A percentile compares a stretch with the other conserved stretches of the same genome.
phyloP scores from a whole-genome alignment of 2,797 vertebrate species.

The Vespertilio murinus region DNA sequence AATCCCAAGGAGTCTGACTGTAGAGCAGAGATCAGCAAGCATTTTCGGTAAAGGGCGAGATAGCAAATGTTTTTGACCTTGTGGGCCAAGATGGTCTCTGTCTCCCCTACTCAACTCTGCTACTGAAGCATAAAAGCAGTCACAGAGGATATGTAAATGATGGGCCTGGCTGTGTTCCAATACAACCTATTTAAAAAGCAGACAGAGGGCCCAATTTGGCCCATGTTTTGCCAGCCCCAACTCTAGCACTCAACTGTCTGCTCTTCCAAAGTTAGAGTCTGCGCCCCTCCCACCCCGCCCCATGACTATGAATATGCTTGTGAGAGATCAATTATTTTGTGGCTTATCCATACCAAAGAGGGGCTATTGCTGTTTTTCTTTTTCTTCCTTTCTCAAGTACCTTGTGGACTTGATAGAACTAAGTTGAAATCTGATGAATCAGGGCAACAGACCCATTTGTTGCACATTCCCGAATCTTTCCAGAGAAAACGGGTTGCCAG shows the following conservation, averaged over 20 bases:
- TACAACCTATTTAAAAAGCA: conserved; percentile 7
- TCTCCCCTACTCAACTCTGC: background rate
- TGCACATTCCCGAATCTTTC: background rate
- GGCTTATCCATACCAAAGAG: background rate
- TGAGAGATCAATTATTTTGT: background rate
- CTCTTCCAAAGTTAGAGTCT: background rate
- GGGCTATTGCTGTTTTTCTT: background rate
- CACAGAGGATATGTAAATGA: background rate
- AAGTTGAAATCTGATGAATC: background rate
- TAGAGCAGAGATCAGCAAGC: background rate
- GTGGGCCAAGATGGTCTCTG: background rate
- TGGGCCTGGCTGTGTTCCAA: background rate
- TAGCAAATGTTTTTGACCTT: background rate
- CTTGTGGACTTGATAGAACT: background rate
- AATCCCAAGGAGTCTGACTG: background rate
- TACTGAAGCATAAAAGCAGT: background rate
- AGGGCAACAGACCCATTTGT: background rate
- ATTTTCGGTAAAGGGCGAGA: background rate
- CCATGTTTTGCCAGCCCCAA: background rate
- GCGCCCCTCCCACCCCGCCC: background rate
- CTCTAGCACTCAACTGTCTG: background rate
- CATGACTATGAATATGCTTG: background rate
- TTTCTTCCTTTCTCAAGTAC: background rate
- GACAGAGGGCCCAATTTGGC: background rate
- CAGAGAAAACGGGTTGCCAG: background rate